These are phyloP conservation scores for Drosophila sordidapex DNA, from an alignment of 2,888 invertebrate genomes.

Conservation along the genomic window DNA sequence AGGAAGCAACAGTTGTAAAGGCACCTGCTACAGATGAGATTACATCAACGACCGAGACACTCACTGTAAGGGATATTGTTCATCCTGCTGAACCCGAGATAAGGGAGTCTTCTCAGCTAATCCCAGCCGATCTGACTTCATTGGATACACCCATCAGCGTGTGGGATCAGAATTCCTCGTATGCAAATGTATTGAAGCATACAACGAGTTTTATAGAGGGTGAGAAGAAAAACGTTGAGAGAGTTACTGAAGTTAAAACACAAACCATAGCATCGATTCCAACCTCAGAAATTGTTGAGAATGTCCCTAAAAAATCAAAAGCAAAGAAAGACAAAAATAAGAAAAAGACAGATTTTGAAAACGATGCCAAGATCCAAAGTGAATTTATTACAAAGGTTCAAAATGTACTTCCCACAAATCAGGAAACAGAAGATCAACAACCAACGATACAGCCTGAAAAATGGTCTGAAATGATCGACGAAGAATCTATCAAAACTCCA, in stretches of 20 bases:
- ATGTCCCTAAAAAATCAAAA: constrained; percentile 33
- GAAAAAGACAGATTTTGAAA: constrained; percentile 31
- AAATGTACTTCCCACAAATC: background rate
- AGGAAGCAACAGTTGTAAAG: background rate
- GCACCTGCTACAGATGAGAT: background rate
- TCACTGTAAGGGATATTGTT: background rate
- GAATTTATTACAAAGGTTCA: background rate
- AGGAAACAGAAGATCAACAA: background rate
- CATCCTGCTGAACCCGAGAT: background rate
- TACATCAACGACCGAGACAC: background rate
- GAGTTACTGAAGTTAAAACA: background rate
- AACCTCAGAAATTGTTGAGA: constrained; percentile 1
- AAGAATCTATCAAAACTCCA: constrained; percentile 1
- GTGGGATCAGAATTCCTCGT: constrained; percentile 57
- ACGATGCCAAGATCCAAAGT: background rate
- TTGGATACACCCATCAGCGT: constrained; percentile 4
- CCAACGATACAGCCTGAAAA: constrained; percentile 14
- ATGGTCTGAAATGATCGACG: constrained; percentile 48
- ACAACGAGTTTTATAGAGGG: constrained; percentile 60
- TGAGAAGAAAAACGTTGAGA: constrained; percentile 61
- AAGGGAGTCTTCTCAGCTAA: background rate
- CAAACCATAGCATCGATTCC: background rate
- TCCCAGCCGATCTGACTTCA: constrained; percentile 35
- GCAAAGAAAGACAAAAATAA: constrained; percentile 38
- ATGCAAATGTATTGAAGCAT: constrained; percentile 67